Evolutionary conservation across 2,888 invertebrate genomes (phyloP), one percentile per base, ranked within the genome.

Genomic region (Protonemura montana): DNA sequence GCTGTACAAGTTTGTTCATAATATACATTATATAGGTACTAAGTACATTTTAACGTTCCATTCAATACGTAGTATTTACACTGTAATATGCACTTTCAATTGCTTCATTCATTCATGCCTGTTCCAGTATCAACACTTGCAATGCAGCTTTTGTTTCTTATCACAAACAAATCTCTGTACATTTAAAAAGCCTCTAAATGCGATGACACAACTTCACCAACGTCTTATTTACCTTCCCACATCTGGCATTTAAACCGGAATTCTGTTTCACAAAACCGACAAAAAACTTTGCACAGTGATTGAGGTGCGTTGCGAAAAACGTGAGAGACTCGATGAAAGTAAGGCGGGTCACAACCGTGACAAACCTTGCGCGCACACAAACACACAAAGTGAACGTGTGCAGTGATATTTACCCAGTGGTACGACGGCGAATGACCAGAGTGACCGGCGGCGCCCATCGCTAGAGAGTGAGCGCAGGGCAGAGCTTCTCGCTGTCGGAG

Each of bases 401-500:
- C 1, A 78, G 29, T 25, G 78, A 81, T 86, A 87, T 87, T 94
- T 95, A 95, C 95, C 95, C 95, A 95, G 92, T 95, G 94, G 92
- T 94, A 95, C 92, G 91, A 93, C 92, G 91, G 93, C 93, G 90
- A 93, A 93, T 93, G 94, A 92, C 92, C 94, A 35, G 90, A 93
- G 92, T 59, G 59, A 92, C 92, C 94, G 92, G 91, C 94, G 92
- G 91, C 94, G 89, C 93, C 95, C 94, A 97, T 96, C 93, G 96
- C 96, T 92, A 97, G 95, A 91, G 97, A 97, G 93, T 96, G 97
- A 91, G 97, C 96, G 93, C 96, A 97, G 91, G 97, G 97, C 90
- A 97, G 95, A 93, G 97, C 96, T 93, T 97, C 97, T 92, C 96
- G 96, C 92, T 96, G 96, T 91, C 97, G 95, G 92, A 97, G 94